phyloP scores from a whole-genome alignment of 1,140 invertebrate genomes.

The Drosophila sp. region DNA sequence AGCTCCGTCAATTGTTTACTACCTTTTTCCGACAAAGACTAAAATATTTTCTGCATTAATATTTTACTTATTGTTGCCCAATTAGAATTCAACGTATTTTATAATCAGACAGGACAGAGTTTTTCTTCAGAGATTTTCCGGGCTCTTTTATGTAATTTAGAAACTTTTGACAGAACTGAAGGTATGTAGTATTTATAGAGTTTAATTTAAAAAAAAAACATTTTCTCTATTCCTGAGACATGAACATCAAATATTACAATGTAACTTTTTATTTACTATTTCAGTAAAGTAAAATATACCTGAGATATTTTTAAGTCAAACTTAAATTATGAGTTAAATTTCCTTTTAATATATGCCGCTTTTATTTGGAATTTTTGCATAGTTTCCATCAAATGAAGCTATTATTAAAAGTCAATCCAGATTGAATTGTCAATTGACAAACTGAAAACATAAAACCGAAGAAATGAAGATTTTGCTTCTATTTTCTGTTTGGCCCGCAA shows the following conservation, averaged over 20 bases:
- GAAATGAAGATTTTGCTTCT: neutral
- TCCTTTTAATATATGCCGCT: too few species aligned
- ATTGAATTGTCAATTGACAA: slow-evolving; percentile 23
- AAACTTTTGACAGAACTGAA: neutral
- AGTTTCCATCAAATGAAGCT: slow-evolving; percentile 10
- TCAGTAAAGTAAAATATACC: too few species aligned
- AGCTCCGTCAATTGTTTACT: slow-evolving; percentile 22
- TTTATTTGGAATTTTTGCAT: too few species aligned
- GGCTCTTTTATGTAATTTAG: neutral
- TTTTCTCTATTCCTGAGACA: too few species aligned
- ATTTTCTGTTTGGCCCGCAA: slow-evolving; percentile 22
- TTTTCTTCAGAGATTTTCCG: neutral
- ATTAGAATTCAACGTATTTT: slow-evolving; percentile 45
- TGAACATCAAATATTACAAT: too few species aligned
- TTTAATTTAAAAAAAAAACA: too few species aligned
- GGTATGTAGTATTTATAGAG: too few species aligned
- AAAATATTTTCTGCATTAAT: slow-evolving; percentile 35
- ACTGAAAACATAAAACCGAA: slow-evolving; percentile 9
- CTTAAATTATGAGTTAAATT: too few species aligned
- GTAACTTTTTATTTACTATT: too few species aligned
- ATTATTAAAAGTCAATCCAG: slow-evolving; percentile 25
- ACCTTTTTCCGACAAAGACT: slow-evolving; percentile 6
- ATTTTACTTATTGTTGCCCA: slow-evolving; percentile 45
- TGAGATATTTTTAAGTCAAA: too few species aligned
- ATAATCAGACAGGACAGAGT: neutral